phyloP scores from a whole-genome alignment of 2,797 vertebrate genomes.

The Leptatherina wallacei region DNA sequence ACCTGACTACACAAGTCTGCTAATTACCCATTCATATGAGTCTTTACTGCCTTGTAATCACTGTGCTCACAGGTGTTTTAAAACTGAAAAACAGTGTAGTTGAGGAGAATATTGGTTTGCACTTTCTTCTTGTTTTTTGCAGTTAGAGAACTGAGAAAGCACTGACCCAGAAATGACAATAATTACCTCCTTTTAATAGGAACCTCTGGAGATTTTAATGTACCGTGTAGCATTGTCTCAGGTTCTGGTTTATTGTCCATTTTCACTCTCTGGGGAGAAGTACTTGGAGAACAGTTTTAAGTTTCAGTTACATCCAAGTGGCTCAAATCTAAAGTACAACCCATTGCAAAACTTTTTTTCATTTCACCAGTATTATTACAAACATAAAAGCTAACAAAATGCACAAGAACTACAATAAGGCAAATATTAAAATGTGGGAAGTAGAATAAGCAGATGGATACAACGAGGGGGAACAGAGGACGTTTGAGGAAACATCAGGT shows the following conservation, averaged over 20 bases:
- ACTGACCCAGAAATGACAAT: constrained; percentile 15
- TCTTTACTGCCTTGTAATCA: neutral
- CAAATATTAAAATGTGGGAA: neutral
- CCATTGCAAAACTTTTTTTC: too few species aligned
- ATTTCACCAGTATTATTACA: neutral
- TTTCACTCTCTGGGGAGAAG: constrained; percentile 17
- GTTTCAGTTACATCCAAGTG: constrained; percentile 3
- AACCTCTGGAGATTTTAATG: constrained; percentile 12
- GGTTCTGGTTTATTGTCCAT: constrained; percentile 37
- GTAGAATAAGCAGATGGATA: neutral
- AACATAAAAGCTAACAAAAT: neutral
- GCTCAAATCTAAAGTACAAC: neutral
- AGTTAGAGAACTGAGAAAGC: constrained; percentile 33
- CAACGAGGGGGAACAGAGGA: too few species aligned
- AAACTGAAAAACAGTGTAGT: too few species aligned
- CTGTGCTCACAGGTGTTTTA: too few species aligned
- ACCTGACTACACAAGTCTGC: too few species aligned
- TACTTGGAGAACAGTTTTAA: neutral
- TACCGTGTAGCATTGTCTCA: constrained; percentile 18
- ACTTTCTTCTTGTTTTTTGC: neutral
- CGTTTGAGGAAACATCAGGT: too few species aligned
- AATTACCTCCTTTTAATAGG: constrained; percentile 34
- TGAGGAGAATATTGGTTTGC: neutral
- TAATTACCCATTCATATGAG: too few species aligned
- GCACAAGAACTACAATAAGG: neutral